These are phyloP conservation scores for Muschampia plurimacula DNA, from an alignment of 2,888 invertebrate genomes.

Conservation along the genomic window DNA sequence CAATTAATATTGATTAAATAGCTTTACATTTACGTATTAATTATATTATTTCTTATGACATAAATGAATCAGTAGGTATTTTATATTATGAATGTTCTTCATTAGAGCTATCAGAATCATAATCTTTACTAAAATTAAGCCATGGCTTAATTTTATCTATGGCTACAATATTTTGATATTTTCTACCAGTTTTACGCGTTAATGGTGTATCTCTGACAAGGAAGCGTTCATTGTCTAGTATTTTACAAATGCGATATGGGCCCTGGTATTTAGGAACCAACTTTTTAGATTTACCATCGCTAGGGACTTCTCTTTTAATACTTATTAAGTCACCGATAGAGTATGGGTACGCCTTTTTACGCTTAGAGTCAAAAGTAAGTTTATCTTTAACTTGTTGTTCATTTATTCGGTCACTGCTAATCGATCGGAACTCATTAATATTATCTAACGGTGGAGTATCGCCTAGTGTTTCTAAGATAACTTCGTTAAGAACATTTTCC, in stretches of 20 bases:
- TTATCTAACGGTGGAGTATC: neutral
- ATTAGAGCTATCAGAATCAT: neutral
- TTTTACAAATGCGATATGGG: conserved; percentile 4
- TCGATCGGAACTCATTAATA: neutral
- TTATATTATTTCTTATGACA: neutral
- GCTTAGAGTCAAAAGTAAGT: neutral
- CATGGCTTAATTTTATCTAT: conserved; percentile 7
- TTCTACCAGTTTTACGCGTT: conserved; percentile 5
- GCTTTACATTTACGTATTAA: too few species aligned
- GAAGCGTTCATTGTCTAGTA: conserved; percentile 8
- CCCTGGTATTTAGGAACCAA: conserved; percentile 3
- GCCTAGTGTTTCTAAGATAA: neutral
- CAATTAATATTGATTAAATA: too few species aligned
- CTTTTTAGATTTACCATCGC: conserved; percentile 15
- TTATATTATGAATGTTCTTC: neutral
- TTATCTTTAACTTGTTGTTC: neutral
- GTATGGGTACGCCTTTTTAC: neutral
- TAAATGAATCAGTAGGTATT: neutral
- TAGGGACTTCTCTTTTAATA: conserved; percentile 24
- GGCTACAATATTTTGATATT: conserved; percentile 10
- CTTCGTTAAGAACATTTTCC: conserved; percentile 1
- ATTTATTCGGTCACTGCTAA: neutral
- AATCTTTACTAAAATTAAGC: conserved; percentile 4
- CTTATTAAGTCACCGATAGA: neutral
- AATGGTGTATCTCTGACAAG: conserved; percentile 1